Percentiles rank a stretch among this genome's conserved stretches.
phyloP scores from a whole-genome alignment of 2,888 invertebrate genomes.

The Metalampra italica region DNA sequence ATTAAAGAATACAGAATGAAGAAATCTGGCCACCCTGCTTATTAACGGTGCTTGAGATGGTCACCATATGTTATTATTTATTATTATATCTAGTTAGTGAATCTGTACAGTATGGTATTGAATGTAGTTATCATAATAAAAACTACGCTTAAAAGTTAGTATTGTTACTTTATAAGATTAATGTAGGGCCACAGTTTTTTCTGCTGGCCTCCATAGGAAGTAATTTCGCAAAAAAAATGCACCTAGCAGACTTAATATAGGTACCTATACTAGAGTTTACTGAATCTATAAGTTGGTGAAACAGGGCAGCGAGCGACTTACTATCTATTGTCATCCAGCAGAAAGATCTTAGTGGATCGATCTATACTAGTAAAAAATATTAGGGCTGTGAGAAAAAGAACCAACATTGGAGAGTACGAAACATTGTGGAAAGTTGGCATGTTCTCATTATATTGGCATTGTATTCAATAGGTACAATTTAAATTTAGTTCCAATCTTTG shows the following conservation, averaged over 20 bases:
- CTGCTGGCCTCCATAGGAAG: not conserved
- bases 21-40: not conserved
- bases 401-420: slow-evolving; percentile 23
- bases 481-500: not conserved
- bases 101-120: slow-evolving; percentile 5
- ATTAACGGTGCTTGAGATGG: not conserved
- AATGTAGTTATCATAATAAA: slow-evolving; percentile 4
- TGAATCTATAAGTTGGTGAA: no score
- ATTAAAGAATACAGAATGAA: not conserved
- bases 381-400: slow-evolving; percentile 50
- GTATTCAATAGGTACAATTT: not conserved
- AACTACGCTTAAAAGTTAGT: slow-evolving; percentile 18
- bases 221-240: not conserved
- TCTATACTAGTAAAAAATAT: slow-evolving; percentile 14
- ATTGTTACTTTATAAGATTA: slow-evolving; percentile 5
- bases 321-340: not conserved
- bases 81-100: not conserved
- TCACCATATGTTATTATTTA: not conserved
- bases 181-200: not conserved
- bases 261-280: no score
- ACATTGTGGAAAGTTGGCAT: slow-evolving; percentile 18
- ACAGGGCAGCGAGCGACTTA: no score
- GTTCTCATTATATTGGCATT: slow-evolving; percentile 5
- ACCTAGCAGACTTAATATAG: no score
- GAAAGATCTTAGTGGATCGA: not conserved